Conservation (phyloP, 53 echinoderm and acorn worm genomes). For the Luidia sarsii region DNA sequence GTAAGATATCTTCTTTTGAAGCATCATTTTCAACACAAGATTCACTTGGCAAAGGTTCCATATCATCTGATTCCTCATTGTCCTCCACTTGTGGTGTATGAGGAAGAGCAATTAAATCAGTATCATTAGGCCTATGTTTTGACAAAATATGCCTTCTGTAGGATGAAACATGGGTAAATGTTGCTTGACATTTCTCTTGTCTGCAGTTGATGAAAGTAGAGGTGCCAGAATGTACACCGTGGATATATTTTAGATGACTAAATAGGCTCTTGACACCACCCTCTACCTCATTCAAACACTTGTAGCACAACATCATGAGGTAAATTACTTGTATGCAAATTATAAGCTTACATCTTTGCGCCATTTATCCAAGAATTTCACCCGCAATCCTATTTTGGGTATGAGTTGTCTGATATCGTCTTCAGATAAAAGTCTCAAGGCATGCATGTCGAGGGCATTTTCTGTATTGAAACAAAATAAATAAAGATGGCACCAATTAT, state of each 20-base stretch:
- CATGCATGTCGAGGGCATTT: slow-evolving; percentile 24
- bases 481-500: no score
- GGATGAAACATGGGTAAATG: slow-evolving; percentile 7
- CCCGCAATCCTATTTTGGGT: slow-evolving; percentile 35
- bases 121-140: not conserved
- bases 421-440: slow-evolving; percentile 5
- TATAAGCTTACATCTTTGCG: not conserved
- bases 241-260: slow-evolving; percentile 1
- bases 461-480: not conserved
- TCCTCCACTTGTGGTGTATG: not conserved
- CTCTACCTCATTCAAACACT: slow-evolving; percentile 9
- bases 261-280: not conserved
- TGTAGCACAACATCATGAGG: not conserved
- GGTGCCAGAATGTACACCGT: slow-evolving; percentile 3
- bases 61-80: not conserved
- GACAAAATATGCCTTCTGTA: slow-evolving; percentile 1
- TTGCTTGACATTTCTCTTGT: not conserved
- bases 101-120: not conserved
- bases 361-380: slow-evolving; percentile 25
- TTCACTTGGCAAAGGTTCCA: no score
- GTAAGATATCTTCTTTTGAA: slow-evolving; percentile 1
- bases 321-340: no score
- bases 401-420: not conserved
- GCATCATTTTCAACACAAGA: not conserved
- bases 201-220: not conserved